phyloP scores from a whole-genome alignment of 2,113 vertebrate genomes.

The Platycercus adscitus region DNA sequence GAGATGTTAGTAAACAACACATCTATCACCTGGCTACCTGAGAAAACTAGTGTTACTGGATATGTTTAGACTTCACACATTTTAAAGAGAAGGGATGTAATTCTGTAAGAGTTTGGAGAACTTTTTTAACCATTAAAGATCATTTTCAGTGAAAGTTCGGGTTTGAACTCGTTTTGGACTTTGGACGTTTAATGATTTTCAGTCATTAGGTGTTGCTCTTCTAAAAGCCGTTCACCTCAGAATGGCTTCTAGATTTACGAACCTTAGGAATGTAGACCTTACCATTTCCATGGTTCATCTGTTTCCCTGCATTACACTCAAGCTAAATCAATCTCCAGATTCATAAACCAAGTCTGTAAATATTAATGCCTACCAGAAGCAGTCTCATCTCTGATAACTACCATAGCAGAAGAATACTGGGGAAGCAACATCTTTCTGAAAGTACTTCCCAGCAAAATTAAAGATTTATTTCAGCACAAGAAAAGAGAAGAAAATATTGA shows the following conservation, averaged over 20 bases:
- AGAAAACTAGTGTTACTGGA: background rate
- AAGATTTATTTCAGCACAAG: background rate
- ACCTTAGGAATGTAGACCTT: background rate
- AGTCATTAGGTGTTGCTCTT: background rate
- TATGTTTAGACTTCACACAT: background rate
- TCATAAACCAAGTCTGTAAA: slow-evolving; percentile 13
- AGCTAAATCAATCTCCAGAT: slow-evolving; percentile 11
- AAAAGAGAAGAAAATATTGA: background rate
- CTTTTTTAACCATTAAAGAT: background rate
- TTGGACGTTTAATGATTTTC: background rate
- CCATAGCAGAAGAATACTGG: background rate
- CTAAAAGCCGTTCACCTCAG: background rate
- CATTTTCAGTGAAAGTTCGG: background rate
- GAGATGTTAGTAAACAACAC: background rate
- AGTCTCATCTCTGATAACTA: background rate
- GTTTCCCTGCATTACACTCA: background rate
- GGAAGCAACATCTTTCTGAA: background rate
- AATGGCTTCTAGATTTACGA: background rate
- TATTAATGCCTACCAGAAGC: background rate
- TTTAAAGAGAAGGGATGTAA: background rate
- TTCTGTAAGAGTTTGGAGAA: background rate
- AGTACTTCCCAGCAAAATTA: background rate
- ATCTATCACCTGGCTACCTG: background rate
- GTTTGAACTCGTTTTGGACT: background rate
- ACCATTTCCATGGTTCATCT: background rate